These are phyloP conservation scores for Brassicogethes aeneus DNA, from an alignment of 2,888 invertebrate species.

Conservation along the genomic window DNA sequence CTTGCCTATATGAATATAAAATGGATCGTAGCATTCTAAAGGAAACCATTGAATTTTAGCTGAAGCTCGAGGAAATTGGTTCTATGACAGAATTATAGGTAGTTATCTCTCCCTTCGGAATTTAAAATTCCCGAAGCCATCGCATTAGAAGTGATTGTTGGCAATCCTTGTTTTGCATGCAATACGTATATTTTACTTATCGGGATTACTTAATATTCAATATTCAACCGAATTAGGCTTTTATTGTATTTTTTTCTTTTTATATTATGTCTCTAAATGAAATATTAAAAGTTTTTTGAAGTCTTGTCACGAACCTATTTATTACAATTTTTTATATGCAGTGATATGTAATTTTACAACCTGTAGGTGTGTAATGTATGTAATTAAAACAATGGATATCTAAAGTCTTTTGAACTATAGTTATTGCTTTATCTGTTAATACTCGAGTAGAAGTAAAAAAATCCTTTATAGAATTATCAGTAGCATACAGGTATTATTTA, in stretches of 20 bases:
- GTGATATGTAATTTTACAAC: too few species aligned
- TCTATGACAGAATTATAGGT: slow-evolving; percentile 28
- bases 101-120: slow-evolving; percentile 29
- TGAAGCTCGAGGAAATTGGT: slow-evolving; percentile 20
- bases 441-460: too few species aligned
- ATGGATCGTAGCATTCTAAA: slow-evolving; percentile 16
- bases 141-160: slow-evolving; percentile 20
- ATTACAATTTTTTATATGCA: too few species aligned
- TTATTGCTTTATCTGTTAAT: too few species aligned
- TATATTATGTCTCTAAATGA: too few species aligned
- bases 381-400: too few species aligned
- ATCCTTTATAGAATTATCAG: too few species aligned
- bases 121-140: slow-evolving; percentile 22
- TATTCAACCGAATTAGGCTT: slow-evolving; percentile 29
- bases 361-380: too few species aligned
- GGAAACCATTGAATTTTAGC: slow-evolving; percentile 8
- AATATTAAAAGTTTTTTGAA: too few species aligned
- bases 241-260: slow-evolving; percentile 24
- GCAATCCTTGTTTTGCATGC: slow-evolving; percentile 23
- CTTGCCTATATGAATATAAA: slow-evolving; percentile 23
- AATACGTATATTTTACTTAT: slow-evolving; percentile 24
- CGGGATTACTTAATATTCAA: slow-evolving; percentile 29
- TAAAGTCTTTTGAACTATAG: too few species aligned
- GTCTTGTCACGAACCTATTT: too few species aligned
- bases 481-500: too few species aligned